Evolutionary conservation across 1,140 invertebrate genomes (phyloP).

Genomic region (Drosophila mojavensis): DNA sequence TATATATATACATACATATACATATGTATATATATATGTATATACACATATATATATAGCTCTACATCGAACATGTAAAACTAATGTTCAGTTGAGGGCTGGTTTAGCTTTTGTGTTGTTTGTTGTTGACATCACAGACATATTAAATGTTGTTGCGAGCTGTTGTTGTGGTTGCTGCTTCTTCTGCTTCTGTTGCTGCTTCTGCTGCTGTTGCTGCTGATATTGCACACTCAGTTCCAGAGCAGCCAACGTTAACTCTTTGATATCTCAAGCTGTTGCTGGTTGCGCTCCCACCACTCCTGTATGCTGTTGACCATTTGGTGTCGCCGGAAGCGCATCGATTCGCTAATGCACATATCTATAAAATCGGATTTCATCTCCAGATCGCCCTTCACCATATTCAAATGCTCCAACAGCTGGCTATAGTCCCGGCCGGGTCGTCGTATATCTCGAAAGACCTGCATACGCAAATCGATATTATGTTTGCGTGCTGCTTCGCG

Average conservation of each 20-base stretch:
- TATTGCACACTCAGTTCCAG: slow-evolving; percentile 55
- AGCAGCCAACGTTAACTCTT: slow-evolving; percentile 75
- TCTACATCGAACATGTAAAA: neutral
- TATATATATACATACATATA: neutral
- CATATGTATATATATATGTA: neutral
- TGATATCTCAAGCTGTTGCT: slow-evolving; percentile 50
- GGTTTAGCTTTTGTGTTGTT: slow-evolving; percentile 3
- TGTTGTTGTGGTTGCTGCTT: slow-evolving; percentile 1
- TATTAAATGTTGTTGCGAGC: slow-evolving; percentile 34
- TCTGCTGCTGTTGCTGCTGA: slow-evolving; percentile 5
- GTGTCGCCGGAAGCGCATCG: slow-evolving; percentile 91
- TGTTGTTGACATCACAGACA: slow-evolving; percentile 65
- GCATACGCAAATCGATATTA: slow-evolving; percentile 84
- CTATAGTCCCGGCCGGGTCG: slow-evolving; percentile 87
- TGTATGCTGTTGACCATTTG: slow-evolving; percentile 86
- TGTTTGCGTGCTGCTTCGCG: slow-evolving; percentile 84
- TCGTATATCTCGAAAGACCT: slow-evolving; percentile 86
- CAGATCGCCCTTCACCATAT: slow-evolving; percentile 88
- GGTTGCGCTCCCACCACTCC: slow-evolving; percentile 83
- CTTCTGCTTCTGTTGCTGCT: neutral
- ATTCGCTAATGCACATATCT: slow-evolving; percentile 91
- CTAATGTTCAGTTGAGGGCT: slow-evolving; percentile 15
- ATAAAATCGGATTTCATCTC: slow-evolving; percentile 89
- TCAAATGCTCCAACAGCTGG: slow-evolving; percentile 89
- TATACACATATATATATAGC: neutral